phyloP scores from a whole-genome alignment of 2,797 vertebrate genomes.

The Hylomyscus alleni region DNA sequence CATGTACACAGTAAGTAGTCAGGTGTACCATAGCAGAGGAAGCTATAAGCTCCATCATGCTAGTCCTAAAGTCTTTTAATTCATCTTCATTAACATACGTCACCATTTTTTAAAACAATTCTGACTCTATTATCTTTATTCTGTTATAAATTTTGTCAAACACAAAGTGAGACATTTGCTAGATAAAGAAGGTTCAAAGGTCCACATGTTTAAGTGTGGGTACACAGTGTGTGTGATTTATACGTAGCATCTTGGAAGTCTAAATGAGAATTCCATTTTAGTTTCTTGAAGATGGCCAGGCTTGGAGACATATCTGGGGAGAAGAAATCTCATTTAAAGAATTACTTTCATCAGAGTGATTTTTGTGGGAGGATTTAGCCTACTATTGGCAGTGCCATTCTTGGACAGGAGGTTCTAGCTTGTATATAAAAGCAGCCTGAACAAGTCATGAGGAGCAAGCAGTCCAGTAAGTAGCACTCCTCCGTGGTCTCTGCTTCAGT shows the following conservation, averaged over 20 bases:
- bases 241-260: background rate
- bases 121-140: background rate
- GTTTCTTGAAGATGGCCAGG: background rate
- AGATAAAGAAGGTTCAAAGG: background rate
- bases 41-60: background rate
- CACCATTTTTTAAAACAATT: background rate
- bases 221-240: background rate
- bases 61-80: background rate
- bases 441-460: background rate
- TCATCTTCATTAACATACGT: background rate
- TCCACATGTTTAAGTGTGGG: background rate
- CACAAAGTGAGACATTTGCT: background rate
- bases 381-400: background rate
- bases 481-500: background rate
- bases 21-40: background rate
- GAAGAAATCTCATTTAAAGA: background rate
- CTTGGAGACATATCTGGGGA: background rate
- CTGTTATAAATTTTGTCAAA: constrained; percentile 45
- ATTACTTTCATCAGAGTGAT: background rate
- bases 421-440: background rate
- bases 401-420: background rate
- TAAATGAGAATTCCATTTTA: background rate
- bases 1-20: background rate
- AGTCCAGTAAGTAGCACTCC: background rate
- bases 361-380: background rate